Evolutionary conservation across 2,888 invertebrate species (phyloP).

Genomic region (Eupithecia exiguata): DNA sequence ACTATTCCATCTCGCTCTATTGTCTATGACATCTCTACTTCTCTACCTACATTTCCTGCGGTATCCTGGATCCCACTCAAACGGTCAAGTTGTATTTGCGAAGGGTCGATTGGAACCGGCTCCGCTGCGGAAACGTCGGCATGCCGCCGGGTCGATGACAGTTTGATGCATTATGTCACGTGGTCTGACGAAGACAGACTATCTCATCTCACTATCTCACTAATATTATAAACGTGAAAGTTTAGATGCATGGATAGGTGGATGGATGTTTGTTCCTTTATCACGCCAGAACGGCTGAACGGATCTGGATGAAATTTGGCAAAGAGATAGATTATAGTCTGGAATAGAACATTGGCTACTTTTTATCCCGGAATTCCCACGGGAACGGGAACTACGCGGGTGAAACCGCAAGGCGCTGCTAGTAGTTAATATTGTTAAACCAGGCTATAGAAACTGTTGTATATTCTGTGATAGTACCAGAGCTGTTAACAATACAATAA

Average conservation of each 20-base stretch:
- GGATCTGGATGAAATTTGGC: too few species aligned
- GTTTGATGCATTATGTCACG: conserved; percentile 44
- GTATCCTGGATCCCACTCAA: conserved; percentile 18
- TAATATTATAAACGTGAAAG: too few species aligned
- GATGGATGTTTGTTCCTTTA: too few species aligned
- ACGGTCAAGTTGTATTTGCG: conserved; percentile 35
- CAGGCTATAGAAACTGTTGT: neutral
- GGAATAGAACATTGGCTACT: too few species aligned
- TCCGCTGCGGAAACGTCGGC: conserved; percentile 41
- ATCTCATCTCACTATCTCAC: too few species aligned
- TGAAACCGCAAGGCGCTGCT: too few species aligned
- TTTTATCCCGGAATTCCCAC: too few species aligned
- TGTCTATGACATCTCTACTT: neutral
- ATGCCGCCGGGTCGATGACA: conserved; percentile 44
- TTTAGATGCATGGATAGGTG: too few species aligned
- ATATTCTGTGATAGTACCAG: neutral
- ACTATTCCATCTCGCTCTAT: neutral
- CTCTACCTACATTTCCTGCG: neutral
- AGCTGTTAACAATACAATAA: neutral
- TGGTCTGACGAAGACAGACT: conserved; percentile 15
- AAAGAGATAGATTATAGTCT: too few species aligned
- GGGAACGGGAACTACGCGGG: too few species aligned
- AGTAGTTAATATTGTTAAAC: too few species aligned
- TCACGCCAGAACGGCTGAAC: too few species aligned
- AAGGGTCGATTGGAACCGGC: conserved; percentile 36